Evolutionary conservation across 35 echinoderm and acorn worm species (phyloP), one percentile per base, ranked within the genome.

Genomic region (Amphiura filiformis): DNA sequence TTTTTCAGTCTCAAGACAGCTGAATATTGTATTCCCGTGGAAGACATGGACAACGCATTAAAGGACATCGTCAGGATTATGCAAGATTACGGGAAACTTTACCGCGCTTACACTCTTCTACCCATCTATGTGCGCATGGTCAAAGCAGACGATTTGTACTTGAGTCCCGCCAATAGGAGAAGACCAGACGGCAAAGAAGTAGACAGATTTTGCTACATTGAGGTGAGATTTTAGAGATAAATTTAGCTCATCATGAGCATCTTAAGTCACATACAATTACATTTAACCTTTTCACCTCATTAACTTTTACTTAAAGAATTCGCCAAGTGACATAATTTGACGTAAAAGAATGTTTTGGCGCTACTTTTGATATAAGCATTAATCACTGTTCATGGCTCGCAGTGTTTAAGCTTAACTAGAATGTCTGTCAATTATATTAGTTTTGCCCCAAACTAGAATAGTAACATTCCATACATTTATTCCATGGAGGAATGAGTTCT

Each of bases 51-150:
- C 87, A 85, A 33, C 37, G 94, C 94, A 1, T 65, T 97, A 4
- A 77, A 40, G 49, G 94, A 93, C 37, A 97, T 92, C 26, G 75
- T 97, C 34, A 84, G 77, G 31, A 89, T 97, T 17, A 90, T 93
- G 78, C 90, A 97, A 52, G 87, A 97, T 18, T 97, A 97, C 65
- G 91, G 91, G 14, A 84, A 93, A 20, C 79, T 93, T 28, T 93
- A 93, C 79, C 81, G 89, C 65, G 89, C 92, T 26, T 93, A 97
- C 87, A 97, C 91, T 28, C 87, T 97, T 3, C 84, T 97, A 11
- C 94, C 94, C 0, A 83, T 93, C 42, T 97, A 97, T 83, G 94
- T 97, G 1, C 78, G 94, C 28, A 93, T 97, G 91, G 94, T 97
- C 26, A 93, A 97, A 32, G 91, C 87, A 18, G 94, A 97, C 37